Evolutionary conservation across 2,113 vertebrate genomes (phyloP).

Genomic region (Azemiops feae): DNA sequence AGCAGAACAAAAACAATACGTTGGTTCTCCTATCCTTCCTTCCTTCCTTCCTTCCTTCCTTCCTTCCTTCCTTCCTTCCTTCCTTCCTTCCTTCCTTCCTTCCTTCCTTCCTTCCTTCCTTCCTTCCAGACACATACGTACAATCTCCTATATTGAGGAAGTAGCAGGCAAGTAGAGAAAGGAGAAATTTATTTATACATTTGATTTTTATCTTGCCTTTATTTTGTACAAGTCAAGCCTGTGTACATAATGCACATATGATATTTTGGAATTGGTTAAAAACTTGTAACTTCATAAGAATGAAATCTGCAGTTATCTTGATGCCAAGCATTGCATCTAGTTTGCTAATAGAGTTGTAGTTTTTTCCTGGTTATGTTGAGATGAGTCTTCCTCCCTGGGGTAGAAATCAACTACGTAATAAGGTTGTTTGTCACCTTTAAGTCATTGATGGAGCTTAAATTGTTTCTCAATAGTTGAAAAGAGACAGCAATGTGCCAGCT

Average conservation of each 20-base stretch:
- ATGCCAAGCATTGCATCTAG: not conserved
- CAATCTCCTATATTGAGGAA: not conserved
- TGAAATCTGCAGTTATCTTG: not conserved
- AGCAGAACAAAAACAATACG: not conserved
- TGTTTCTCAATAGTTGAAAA: not conserved
- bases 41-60: too few relatives aligned
- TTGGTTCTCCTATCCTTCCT: not conserved
- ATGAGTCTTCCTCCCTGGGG: not conserved
- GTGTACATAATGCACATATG: too few relatives aligned
- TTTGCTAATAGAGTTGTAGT: not conserved
- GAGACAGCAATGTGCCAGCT: not conserved
- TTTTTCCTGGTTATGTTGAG: not conserved
- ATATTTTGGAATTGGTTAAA: not conserved
- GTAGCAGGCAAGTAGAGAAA: not conserved
- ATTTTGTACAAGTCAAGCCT: not conserved
- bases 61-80: too few relatives aligned
- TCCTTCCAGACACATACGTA: not conserved
- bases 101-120: too few relatives aligned
- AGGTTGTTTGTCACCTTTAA: not conserved
- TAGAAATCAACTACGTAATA: not conserved
- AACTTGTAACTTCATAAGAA: not conserved
- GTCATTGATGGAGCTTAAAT: not conserved
- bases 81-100: too few relatives aligned
- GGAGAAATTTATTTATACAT: not conserved
- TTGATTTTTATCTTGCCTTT: not conserved